These are phyloP conservation scores for Blennius ocellaris DNA, from an alignment of 2,113 vertebrate genomes.

Conservation along the genomic window DNA sequence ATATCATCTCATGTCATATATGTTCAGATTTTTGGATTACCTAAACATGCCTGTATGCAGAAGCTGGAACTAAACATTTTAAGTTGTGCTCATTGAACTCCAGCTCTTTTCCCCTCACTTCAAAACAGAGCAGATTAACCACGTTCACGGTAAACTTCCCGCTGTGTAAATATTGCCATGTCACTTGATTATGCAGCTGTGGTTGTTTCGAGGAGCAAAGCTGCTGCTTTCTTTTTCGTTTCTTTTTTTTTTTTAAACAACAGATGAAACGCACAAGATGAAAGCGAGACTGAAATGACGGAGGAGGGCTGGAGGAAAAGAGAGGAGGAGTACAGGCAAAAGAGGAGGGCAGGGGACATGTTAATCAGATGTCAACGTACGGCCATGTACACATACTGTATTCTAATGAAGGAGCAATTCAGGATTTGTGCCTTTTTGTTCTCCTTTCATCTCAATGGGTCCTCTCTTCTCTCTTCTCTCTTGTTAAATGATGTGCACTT, in stretches of 20 bases:
- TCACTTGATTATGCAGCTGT: slow-evolving; percentile 50
- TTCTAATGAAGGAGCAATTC: slow-evolving; percentile 13
- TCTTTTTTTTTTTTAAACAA: neutral
- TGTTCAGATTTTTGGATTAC: too few relatives aligned
- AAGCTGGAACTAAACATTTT: too few relatives aligned
- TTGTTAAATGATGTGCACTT: neutral
- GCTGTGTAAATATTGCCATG: slow-evolving; percentile 20
- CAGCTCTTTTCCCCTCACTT: slow-evolving; percentile 7
- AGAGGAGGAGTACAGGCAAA: slow-evolving; percentile 7
- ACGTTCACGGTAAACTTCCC: slow-evolving; percentile 13
- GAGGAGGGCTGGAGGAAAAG: slow-evolving; percentile 13
- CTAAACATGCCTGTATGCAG: neutral
- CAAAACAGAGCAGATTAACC: neutral
- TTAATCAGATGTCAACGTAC: slow-evolving; percentile 39
- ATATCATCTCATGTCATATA: too few relatives aligned
- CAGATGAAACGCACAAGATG: slow-evolving; percentile 35
- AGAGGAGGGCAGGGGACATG: slow-evolving; percentile 18
- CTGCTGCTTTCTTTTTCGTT: neutral
- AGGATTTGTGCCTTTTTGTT: slow-evolving; percentile 5
- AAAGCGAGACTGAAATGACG: slow-evolving; percentile 32
- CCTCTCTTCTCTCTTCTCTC: neutral
- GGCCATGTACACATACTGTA: neutral
- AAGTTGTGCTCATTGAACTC: too few relatives aligned
- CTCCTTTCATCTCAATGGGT: neutral
- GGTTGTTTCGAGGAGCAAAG: slow-evolving; percentile 42